Conservation (phyloP, 2,113 vertebrate species). For the Lepus timidus region DNA sequence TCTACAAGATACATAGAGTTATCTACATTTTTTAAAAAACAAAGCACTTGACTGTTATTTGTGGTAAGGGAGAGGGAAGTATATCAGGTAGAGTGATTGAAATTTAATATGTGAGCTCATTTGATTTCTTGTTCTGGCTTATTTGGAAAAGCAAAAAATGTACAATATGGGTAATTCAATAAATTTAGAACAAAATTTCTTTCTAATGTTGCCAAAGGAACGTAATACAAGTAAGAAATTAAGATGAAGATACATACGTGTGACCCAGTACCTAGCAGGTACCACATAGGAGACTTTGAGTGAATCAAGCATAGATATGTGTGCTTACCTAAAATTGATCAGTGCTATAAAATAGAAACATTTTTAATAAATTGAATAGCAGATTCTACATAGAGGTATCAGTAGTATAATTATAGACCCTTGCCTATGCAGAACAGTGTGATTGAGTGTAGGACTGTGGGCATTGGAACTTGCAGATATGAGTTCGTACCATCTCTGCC, state of each 20-base stretch:
- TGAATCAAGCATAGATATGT: neutral
- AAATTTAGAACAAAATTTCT: neutral
- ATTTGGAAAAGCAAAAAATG: neutral
- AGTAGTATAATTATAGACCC: neutral
- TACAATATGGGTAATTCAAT: neutral
- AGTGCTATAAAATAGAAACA: neutral
- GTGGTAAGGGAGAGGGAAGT: neutral
- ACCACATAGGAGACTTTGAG: neutral
- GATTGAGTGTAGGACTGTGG: neutral
- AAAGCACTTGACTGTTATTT: neutral
- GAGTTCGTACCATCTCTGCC: neutral
- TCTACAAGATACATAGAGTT: neutral
- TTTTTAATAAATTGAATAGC: constrained; percentile 16
- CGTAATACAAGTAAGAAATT: constrained; percentile 43
- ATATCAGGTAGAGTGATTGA: neutral
- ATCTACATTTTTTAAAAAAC: constrained; percentile 12
- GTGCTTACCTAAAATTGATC: constrained; percentile 19
- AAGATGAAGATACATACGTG: neutral
- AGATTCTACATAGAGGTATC: neutral
- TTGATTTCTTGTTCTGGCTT: constrained; percentile 16
- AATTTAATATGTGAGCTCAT: neutral
- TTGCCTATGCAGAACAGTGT: neutral
- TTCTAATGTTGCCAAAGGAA: constrained; percentile 41
- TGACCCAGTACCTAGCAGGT: neutral
- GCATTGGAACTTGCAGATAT: neutral